Evolutionary conservation across 2,113 vertebrate genomes (phyloP), one percentile per base, ranked within the genome.

Genomic region (Bostrychus sinensis): DNA sequence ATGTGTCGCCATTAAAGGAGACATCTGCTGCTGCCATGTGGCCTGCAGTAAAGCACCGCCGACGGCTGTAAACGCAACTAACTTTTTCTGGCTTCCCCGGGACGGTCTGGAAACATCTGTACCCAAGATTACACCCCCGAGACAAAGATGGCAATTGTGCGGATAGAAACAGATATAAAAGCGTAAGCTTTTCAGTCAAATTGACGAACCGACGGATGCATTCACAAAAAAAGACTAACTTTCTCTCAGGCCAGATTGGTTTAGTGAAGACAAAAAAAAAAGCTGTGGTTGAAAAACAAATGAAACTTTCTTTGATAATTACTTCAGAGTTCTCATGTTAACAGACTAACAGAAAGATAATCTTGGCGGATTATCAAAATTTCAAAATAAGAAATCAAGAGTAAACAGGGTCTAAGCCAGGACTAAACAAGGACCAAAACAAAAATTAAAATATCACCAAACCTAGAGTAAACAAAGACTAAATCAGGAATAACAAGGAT

Each of bases 1-100:
- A 34, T 25, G 56, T 2, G 19, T 23, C 51, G 1, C 16, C 26
- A 56, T 68, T 41, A 81, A 71, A 66, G 36, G 11, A 10, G 37
- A 75, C 79, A 82, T 80, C 76, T 83, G 80, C 68, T 2, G 12
- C 0, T 16, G 59, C 75, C 80, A 81, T 72, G 75, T 80, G 82
- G 46, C 70, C 36, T 62, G n/a, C 1, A 19, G 36, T 1, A 14
- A 75, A 56, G 66, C 14, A 51, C 50, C 12, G 51, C 80, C 75
- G 54, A 5, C 57, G 75, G 56, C 74, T 57, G n/a, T 42, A 45
- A 51, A 51, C 9, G 10, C 3, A 51, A 17, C 48, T 28, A 28
- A 8, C 23, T n/a, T 51, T 51, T 28, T 3, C 45, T 23, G 16
- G 48, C 7, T 51, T 51, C 12, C 12, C 12, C 7, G 48, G 48